Percentiles rank a stretch among this genome's conserved stretches.
Evolutionary conservation across 2,888 invertebrate species (phyloP).

Genomic region (Patella ulyssiponensis): DNA sequence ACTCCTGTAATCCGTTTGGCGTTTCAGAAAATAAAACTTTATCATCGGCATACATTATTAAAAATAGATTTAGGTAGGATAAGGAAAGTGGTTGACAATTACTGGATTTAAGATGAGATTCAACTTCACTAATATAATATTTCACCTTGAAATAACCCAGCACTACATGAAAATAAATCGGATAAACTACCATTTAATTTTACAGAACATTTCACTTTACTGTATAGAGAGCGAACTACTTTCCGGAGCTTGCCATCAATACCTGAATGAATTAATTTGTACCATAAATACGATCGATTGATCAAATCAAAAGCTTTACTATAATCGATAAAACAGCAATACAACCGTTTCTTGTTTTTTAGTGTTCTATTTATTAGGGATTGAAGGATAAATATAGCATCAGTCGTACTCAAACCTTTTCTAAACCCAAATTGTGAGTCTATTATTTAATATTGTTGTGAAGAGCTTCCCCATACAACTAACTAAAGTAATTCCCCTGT

Average conservation of each 20-base stretch:
- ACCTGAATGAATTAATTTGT: background rate
- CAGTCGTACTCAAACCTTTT: background rate
- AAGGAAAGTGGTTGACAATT: background rate
- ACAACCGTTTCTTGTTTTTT: background rate
- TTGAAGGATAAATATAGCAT: slow-evolving; percentile 4
- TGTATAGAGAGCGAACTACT: background rate
- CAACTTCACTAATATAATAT: background rate
- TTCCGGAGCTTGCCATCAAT: background rate
- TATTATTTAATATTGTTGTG: too few species aligned
- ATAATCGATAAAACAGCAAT: background rate
- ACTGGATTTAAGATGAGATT: background rate
- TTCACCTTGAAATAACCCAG: background rate
- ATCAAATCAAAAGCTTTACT: background rate
- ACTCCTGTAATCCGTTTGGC: background rate
- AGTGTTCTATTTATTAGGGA: background rate
- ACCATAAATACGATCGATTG: background rate
- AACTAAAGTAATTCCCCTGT: too few species aligned
- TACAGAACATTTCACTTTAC: too few species aligned
- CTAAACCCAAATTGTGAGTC: background rate
- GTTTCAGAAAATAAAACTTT: background rate
- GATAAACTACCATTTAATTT: background rate
- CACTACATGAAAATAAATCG: background rate
- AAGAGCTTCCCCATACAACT: too few species aligned
- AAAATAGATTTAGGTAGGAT: background rate
- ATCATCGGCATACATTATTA: background rate